Base-by-base conservation (phyloP, 2,888 invertebrate species). In the Chymomyza caudatula region DNA sequence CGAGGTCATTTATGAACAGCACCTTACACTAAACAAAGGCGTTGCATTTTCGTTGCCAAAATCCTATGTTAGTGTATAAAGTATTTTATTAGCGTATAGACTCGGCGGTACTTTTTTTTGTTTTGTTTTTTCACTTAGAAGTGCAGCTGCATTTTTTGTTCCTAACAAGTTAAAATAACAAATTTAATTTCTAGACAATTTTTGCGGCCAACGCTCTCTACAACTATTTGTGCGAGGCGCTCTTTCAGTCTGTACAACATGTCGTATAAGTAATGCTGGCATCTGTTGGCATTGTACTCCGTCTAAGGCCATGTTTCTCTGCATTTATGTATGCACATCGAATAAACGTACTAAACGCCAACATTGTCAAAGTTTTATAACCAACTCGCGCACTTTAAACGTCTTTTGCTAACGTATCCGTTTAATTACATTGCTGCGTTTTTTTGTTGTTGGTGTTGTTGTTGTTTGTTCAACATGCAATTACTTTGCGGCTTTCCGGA, bases 371-470 rank as follows among this genome's bases (percentile, higher is more conserved):
- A 74, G 71, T 78, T 77, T 74, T 67, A 71, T 77, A 68, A 66
- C 71, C 67, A 63, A 60, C 51, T 60, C 56, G 71, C 65, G 74
- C 70, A 74, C 67, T 76, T 73, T 47, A 69, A 66, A 59, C 77
- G 59, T 74, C 67, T 74, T 75, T 20, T 51, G 8, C 51, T 51
- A 13, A 54, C 56, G 57, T 65, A 65, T 61, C 67, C 64, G 65
- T 67, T 82, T 79, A 82, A 81, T 79, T 82, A 82, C 74, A 76
- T 77, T 71, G 72, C 68, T 66, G 62, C 61, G 53, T 19, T 20
- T 53, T n/a, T 23, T 60, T 37, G 42, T 42, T 42, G 20, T 51
- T 53, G 20, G 15, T n/a, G 42, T 20, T 3, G 17, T 25, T 4
- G 4, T 17, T 3, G 22, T 29, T 57, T 17, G n/a, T 37, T 17